These are phyloP conservation scores for Rostratula benghalensis DNA, from an alignment of 2,113 vertebrate species.

Conservation along the genomic window DNA sequence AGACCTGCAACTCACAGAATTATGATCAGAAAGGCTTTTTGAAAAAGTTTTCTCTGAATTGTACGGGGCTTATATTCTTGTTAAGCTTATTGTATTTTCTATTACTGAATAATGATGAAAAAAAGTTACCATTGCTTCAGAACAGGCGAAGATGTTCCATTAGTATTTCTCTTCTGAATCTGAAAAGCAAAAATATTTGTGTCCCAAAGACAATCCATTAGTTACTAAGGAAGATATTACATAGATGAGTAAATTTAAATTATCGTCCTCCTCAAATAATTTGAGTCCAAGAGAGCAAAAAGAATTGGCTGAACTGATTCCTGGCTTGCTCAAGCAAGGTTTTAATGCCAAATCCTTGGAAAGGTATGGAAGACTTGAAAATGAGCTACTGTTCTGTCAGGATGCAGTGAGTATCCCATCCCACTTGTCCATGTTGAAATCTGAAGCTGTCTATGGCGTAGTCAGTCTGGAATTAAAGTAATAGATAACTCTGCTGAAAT, in stretches of 20 bases:
- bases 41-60: neutral
- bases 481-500: neutral
- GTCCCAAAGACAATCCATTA: slow-evolving; percentile 18
- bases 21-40: neutral
- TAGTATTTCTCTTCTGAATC: neutral
- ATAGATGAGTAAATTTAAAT: neutral
- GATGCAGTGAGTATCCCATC: neutral
- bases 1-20: neutral
- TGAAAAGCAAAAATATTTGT: slow-evolving; percentile 44
- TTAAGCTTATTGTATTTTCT: neutral
- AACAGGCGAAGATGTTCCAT: slow-evolving; percentile 11
- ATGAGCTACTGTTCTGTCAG: slow-evolving; percentile 28
- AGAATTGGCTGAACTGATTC: neutral
- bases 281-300: neutral
- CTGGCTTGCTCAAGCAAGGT: neutral
- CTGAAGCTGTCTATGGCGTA: neutral
- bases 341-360: slow-evolving; percentile 12
- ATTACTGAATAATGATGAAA: neutral
- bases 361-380: slow-evolving; percentile 23
- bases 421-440: neutral
- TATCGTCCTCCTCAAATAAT: neutral
- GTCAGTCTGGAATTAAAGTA: neutral
- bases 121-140: neutral
- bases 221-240: slow-evolving; percentile 53
- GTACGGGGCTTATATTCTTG: neutral